Evolutionary conservation across 2,113 vertebrate genomes (phyloP).

Genomic region (Muntiacus reevesi): DNA sequence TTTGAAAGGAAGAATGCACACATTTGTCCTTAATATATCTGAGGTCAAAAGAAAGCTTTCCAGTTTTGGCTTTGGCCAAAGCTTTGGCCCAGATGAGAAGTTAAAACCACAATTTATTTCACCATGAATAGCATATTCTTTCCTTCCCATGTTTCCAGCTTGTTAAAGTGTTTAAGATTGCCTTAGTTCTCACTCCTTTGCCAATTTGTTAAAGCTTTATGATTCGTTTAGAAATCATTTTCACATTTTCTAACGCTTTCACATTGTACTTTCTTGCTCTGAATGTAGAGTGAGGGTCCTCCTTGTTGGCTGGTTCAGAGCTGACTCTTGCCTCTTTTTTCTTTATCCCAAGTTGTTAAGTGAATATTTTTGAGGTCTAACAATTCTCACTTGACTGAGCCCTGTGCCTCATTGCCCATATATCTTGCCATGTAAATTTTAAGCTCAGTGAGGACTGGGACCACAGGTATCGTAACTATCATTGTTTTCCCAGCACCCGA

Average conservation of each 20-base stretch:
- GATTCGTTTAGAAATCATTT: constrained; percentile 30
- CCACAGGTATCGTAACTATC: neutral
- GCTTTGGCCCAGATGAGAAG: neutral
- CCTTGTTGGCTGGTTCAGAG: neutral
- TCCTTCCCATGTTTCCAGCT: constrained; percentile 31
- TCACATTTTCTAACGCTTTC: constrained; percentile 26
- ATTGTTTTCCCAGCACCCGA: neutral
- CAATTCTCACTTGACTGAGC: neutral
- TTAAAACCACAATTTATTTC: constrained; percentile 47
- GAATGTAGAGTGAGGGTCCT: neutral
- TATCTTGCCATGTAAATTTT: neutral
- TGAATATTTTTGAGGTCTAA: neutral
- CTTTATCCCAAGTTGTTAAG: neutral
- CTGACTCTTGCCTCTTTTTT: neutral
- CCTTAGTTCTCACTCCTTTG: constrained; percentile 27
- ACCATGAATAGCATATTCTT: constrained; percentile 12
- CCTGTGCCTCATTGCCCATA: neutral
- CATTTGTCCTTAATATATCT: neutral
- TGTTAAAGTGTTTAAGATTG: constrained; percentile 30
- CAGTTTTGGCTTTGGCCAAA: too few relatives aligned
- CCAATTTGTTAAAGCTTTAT: constrained; percentile 34
- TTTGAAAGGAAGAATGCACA: neutral
- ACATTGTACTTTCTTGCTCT: neutral
- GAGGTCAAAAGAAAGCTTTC: constrained; percentile 28
- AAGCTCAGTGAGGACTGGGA: neutral